A percentile compares a stretch with the other conserved stretches of the same genome.
Conservation (phyloP, 2,113 vertebrate genomes). For the Mesitornis unicolor region DNA sequence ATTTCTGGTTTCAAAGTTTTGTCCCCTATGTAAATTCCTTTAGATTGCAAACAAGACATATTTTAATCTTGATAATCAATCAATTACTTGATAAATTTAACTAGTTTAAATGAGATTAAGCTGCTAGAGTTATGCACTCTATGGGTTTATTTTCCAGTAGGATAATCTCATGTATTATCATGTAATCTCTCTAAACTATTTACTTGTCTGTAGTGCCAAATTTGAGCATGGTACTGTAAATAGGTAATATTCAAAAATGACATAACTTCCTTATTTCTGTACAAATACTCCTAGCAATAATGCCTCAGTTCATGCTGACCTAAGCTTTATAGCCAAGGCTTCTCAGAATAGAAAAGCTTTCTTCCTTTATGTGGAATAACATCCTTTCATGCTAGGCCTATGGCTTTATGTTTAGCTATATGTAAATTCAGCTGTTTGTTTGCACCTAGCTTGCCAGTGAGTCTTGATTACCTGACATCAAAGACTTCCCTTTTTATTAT, state of each 20-base stretch:
- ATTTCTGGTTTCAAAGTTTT: neutral
- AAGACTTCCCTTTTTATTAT: neutral
- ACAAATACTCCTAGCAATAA: neutral
- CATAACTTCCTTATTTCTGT: neutral
- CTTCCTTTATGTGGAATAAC: neutral
- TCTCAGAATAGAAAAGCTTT: neutral
- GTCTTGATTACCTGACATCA: neutral
- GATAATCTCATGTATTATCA: neutral
- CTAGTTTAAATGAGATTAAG: neutral
- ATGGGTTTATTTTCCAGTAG: neutral
- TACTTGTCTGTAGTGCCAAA: rapidly evolving
- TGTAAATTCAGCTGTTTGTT: neutral
- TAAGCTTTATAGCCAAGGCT: neutral
- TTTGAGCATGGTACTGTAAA: neutral
- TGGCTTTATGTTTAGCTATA: neutral
- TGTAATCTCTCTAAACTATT: neutral
- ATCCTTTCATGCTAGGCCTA: neutral
- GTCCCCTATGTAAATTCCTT: neutral
- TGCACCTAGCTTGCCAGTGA: neutral
- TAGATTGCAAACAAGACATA: neutral
- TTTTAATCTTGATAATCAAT: neutral
- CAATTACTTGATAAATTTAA: neutral
- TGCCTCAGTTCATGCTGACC: neutral
- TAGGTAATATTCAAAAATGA: neutral
- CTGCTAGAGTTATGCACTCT: neutral